Percentiles rank a stretch among this genome's conserved stretches.
Evolutionary conservation across 2,113 vertebrate species (phyloP).

Genomic region (Gnathonemus echidnorhynchus): DNA sequence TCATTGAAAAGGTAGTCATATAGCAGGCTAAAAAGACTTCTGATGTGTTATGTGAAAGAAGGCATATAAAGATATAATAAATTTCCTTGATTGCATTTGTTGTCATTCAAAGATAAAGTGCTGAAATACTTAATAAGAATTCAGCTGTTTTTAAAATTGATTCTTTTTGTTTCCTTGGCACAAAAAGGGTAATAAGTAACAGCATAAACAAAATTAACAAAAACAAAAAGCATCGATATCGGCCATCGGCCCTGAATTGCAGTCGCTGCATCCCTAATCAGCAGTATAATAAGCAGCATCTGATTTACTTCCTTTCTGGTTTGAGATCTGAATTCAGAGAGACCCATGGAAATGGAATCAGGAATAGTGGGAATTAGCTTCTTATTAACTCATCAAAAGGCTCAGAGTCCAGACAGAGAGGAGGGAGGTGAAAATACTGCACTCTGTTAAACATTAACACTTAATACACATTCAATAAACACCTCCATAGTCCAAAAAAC

Average conservation of each 20-base stretch:
- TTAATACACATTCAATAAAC: not conserved
- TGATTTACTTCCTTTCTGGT: not conserved
- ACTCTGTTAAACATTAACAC: not conserved
- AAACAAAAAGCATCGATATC: not conserved
- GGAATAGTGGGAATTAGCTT: not conserved
- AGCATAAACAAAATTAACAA: not conserved
- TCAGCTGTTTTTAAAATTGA: not conserved
- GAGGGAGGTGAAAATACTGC: not conserved
- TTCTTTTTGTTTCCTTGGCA: not conserved
- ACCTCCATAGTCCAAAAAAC: not conserved
- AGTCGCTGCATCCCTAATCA: not conserved
- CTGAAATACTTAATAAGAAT: not conserved
- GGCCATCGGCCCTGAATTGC: not conserved
- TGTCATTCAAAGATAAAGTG: not conserved
- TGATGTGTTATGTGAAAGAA: not conserved
- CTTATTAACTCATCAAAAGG: not conserved
- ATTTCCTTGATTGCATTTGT: not conserved
- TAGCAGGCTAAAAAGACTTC: not conserved
- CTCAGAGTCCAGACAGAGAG: not conserved
- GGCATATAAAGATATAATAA: not conserved
- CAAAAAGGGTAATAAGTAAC: not conserved
- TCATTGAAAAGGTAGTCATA: not conserved
- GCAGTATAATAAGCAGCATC: not conserved
- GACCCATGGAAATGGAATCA: not conserved
- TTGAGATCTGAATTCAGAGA: not conserved